Evolutionary conservation across 2,113 vertebrate genomes (phyloP), one percentile per base, ranked within the genome.

Genomic region (Phyllostomus discolor): DNA sequence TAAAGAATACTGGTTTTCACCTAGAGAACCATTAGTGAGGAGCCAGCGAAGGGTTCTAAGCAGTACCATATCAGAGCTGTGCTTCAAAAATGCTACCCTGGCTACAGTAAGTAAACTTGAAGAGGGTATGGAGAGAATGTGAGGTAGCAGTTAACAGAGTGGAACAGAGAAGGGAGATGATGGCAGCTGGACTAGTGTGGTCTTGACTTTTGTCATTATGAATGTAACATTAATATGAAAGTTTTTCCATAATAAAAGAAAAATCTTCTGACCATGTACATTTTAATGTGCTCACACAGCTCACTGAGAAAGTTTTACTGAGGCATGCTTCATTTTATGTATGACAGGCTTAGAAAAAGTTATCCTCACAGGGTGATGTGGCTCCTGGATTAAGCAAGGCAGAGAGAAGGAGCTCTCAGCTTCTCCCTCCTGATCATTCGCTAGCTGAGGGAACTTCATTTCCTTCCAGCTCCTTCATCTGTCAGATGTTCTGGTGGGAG

Each of bases 251-350:
- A 92, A 86, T 94, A 82, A 90, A 92, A 81, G 62, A 82, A 94
- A 91, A 95, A 52, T 84, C 50, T 48, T 78, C 80, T 67, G 81
- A 93, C 48, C 54, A 73, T 24, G 79, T 62, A 59, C 43, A 90
- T 93, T 91, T 90, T 93, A 96, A 96, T 73, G 72, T 79, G 78
- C 28, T 81, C 46, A 91, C 33, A 50, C 41, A 94, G 48, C 15
- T 96, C 67, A 88, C 10, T 64, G 59, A 72, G 75, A 41, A 95
- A 72, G 17, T 78, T 89, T 95, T 92, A 96, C 3, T 92, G 85
- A 92, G 3, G 15, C 62, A 59, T 24, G 80, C 11, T 64, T 90
- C 50, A 38, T 79, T 90, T 62, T 88, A 87, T 87, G 24, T n/a
- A 57, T 28, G 92, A 57, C 0, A 92, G 33, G 66, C 41, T 79